Evolutionary conservation across 2,888 invertebrate species (phyloP).

Genomic region (Junonia oenone): DNA sequence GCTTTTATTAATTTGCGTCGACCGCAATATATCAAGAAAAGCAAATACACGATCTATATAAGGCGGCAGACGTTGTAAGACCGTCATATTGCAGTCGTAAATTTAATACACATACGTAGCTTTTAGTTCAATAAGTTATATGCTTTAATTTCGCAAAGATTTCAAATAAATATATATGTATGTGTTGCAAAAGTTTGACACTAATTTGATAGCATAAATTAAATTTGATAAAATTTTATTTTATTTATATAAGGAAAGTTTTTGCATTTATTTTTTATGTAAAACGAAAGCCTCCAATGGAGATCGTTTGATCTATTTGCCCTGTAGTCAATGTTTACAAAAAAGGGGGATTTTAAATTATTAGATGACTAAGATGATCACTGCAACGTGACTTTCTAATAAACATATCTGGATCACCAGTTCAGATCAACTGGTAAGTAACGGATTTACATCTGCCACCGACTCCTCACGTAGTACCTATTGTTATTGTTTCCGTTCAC

Average conservation of each 20-base stretch:
- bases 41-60: conserved; percentile 18
- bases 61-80: conserved; percentile 7
- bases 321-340: background rate
- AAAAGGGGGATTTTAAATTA: conserved; percentile 20
- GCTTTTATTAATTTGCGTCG: conserved; percentile 27
- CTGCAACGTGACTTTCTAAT: conserved; percentile 38
- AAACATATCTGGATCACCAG: conserved; percentile 36
- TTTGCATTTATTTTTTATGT: background rate
- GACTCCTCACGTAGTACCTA: conserved; percentile 57
- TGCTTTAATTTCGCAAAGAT: background rate
- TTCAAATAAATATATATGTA: background rate
- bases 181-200: too few relatives aligned
- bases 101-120: background rate
- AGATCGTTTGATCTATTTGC: background rate
- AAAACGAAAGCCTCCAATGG: background rate
- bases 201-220: background rate
- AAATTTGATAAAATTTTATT: background rate
- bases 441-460: conserved; percentile 60
- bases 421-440: conserved; percentile 40
- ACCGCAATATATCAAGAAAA: conserved; percentile 21
- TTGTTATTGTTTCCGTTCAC: conserved; percentile 53
- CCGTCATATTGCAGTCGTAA: conserved; percentile 7
- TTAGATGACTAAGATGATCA: conserved; percentile 23
- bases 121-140: background rate
- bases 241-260: background rate